Conservation (phyloP, 2,113 vertebrate species). For the Prionailurus viverrinus region DNA sequence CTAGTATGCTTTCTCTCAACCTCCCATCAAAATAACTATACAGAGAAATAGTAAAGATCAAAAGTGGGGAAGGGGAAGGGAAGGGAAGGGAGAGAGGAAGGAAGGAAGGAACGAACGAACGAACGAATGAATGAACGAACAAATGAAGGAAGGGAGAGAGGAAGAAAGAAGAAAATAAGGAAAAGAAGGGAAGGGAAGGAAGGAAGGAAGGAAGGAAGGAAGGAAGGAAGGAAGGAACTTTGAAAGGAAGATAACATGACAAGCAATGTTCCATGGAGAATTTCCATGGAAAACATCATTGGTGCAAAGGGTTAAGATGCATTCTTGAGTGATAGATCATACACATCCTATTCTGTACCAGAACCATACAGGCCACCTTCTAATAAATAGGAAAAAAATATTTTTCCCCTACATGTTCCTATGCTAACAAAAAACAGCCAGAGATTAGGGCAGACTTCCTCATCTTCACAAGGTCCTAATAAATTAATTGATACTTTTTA, state of each 20-base stretch:
- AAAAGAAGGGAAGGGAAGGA: too few species aligned
- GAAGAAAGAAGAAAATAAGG: rapidly evolving
- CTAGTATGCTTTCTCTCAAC: background rate
- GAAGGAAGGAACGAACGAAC: background rate
- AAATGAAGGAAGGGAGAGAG: too few species aligned
- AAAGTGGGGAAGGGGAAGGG: background rate
- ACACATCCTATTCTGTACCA: slow-evolving; percentile 14
- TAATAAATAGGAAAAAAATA: background rate
- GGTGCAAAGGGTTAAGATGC: slow-evolving; percentile 9
- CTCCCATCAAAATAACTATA: background rate
- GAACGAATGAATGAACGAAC: too few species aligned
- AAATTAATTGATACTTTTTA: slow-evolving; percentile 8
- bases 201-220: background rate
- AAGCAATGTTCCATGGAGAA: background rate
- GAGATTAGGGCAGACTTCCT: background rate
- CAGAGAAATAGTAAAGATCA: slow-evolving; percentile 27
- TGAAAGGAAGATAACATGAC: slow-evolving; percentile 28
- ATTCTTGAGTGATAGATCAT: slow-evolving; percentile 49
- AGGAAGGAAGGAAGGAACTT: background rate
- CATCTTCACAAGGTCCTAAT: background rate
- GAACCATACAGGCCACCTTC: background rate
- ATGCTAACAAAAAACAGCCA: background rate
- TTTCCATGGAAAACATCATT: slow-evolving; percentile 29
- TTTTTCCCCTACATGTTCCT: background rate
- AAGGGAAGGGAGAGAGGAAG: too few species aligned